Evolutionary conservation across 2,888 invertebrate genomes (phyloP), one percentile per base, ranked within the genome.

Genomic region (Pheosia tremula): DNA sequence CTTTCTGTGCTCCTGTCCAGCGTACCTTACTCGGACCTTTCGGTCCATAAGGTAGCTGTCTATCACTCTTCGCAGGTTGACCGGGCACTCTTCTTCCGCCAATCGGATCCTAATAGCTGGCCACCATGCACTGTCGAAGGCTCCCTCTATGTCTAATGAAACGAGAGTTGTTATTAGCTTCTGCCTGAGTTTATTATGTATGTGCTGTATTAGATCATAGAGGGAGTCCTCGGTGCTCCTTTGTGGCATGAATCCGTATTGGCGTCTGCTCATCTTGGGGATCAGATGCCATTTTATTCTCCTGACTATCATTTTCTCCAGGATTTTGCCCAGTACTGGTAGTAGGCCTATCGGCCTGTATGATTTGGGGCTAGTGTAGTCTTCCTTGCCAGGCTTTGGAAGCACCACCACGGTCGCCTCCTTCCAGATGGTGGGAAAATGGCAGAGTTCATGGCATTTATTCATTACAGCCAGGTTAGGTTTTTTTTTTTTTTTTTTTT

Each of bases 201-300:
- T 56, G n/a, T 58, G 55, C 8, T 9, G 8, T 53, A 55, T 49
- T 6, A 61, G 57, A 10, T 45, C 47, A 47, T 57, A 57, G 37
- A 57, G 57, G 55, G 58, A 57, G 57, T 61, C 61, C 49, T 61
- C 61, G 39, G 61, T 58, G 11, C 61, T 39, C 5, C 54, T 11
- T 38, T 61, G 61, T 4, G 61, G 55, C 41, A 55, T 55, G 47
- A 61, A 61, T 9, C 61, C 61, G 41, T 58, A 61, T 39, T 58
- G 61, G 36, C 41, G 37, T 3, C 39, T 10, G 37, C 57, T 61
- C 9, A 61, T 8, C 10, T 24, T 13, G 3, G 61, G 61, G 10
- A 55, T 13, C 5, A 58, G 36, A 9, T 60, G 55, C 45, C 55
- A 37, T 58, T n/a, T n/a, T n/a, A n/a, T n/a, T n/a, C n/a, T n/a